Evolutionary conservation across 2,113 vertebrate species (phyloP).

Genomic region (Bostrychus sinensis): DNA sequence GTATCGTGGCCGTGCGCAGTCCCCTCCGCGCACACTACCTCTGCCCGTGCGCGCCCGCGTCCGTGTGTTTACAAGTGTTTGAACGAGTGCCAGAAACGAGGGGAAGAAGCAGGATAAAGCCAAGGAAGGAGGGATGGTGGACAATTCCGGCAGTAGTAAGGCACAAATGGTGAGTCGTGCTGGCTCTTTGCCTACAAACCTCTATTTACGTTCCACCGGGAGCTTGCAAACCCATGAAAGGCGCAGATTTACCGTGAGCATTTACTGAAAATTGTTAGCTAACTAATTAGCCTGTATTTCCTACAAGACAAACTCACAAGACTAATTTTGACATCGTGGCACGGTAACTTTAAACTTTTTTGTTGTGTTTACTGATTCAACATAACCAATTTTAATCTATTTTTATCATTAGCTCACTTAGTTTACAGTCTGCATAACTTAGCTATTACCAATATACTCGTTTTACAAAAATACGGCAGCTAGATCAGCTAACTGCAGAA

Average conservation of each 20-base stretch:
- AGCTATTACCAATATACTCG: conserved; percentile 11
- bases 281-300: conserved; percentile 5
- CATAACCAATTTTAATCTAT: background rate
- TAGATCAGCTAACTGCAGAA: conserved; percentile 21
- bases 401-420: background rate
- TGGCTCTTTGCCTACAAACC: conserved; percentile 7
- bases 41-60: conserved; percentile 27
- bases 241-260: background rate
- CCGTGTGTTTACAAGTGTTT: conserved; percentile 73
- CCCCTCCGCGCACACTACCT: conserved; percentile 16
- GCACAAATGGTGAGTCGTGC: conserved; percentile 80
- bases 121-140: conserved; percentile 81
- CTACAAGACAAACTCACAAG: background rate
- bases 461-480: conserved; percentile 37
- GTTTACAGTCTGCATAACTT: background rate
- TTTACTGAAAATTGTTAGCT: conserved; percentile 1
- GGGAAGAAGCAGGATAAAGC: conserved; percentile 63
- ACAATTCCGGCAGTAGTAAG: conserved; percentile 80
- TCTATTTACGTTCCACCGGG: background rate
- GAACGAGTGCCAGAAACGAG: conserved; percentile 69
- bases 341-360: background rate
- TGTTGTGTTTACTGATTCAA: background rate
- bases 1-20: conserved; percentile 24
- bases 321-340: conserved; percentile 1
- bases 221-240: background rate